Conservation (phyloP, 2,113 vertebrate genomes). For the Podarcis raffonei region DNA sequence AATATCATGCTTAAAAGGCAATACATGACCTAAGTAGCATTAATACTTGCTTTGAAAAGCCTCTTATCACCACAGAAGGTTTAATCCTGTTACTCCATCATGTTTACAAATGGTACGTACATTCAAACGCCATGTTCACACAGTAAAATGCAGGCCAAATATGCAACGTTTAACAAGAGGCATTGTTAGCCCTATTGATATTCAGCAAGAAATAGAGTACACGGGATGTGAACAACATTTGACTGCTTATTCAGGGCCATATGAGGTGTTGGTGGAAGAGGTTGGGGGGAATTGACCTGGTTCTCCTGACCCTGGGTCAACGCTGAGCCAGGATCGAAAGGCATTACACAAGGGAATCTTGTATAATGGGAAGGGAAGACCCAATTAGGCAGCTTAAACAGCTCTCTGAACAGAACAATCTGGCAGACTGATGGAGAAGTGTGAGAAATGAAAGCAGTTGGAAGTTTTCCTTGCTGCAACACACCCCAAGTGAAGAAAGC, state of each 20-base stretch:
- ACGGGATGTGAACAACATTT: background rate
- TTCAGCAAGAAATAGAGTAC: background rate
- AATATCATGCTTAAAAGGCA: background rate
- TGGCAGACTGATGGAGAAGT: background rate
- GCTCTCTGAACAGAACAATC: background rate
- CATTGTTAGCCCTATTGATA: background rate
- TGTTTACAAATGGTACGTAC: background rate
- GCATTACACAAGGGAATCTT: background rate
- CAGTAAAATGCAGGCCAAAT: background rate
- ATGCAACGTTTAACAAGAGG: background rate
- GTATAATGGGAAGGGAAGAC: background rate
- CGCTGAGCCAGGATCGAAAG: background rate
- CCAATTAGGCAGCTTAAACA: background rate
- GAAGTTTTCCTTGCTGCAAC: background rate
- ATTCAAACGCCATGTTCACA: background rate
- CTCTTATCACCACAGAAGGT: background rate
- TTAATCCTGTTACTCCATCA: background rate
- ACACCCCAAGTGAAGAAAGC: background rate
- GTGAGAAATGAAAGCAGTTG: background rate
- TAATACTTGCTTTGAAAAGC: background rate
- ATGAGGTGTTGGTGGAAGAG: background rate
- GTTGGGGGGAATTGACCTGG: background rate
- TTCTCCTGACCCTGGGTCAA: background rate
- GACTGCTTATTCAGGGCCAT: background rate
- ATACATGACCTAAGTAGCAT: background rate